These are phyloP conservation scores for Euproctis similis DNA, from an alignment of 2,888 invertebrate genomes.

Conservation along the genomic window DNA sequence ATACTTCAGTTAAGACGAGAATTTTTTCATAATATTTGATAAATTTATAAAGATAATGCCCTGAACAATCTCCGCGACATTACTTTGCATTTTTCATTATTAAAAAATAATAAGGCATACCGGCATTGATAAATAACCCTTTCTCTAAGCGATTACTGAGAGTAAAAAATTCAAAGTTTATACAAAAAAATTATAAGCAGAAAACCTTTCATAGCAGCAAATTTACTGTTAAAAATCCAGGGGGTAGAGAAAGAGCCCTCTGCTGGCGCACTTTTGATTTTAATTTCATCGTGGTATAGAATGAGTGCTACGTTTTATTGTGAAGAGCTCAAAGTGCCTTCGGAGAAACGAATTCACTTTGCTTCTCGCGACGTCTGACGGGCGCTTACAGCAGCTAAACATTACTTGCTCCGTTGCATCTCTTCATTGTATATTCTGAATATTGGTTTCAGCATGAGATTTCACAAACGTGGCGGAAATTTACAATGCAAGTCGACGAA, in stretches of 20 bases:
- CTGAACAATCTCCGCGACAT: too few relatives aligned
- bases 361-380: too few relatives aligned
- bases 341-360: constrained; percentile 11
- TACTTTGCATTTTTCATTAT: constrained; percentile 3
- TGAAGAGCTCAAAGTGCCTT: constrained; percentile 24
- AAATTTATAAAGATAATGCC: too few relatives aligned
- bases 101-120: constrained; percentile 6
- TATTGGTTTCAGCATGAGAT: constrained; percentile 20
- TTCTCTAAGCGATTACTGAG: too few relatives aligned
- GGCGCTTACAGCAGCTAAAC: constrained; percentile 13
- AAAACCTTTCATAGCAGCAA: constrained; percentile 24
- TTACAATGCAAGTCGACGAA: constrained; percentile 6
- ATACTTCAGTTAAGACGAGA: too few relatives aligned
- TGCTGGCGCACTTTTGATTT: constrained; percentile 28
- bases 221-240: constrained; percentile 28
- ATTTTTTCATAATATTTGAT: too few relatives aligned
- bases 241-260: constrained; percentile 21
- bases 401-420: constrained; percentile 11
- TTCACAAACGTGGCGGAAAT: constrained; percentile 12
- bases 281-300: constrained; percentile 38
- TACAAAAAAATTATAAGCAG: constrained; percentile 16
- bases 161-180: constrained; percentile 14
- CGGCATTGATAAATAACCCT: constrained; percentile 8
- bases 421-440: constrained; percentile 13
- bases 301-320: constrained; percentile 22